Conservation (phyloP, 2,113 vertebrate species). For the Entomyzon cyanotis region DNA sequence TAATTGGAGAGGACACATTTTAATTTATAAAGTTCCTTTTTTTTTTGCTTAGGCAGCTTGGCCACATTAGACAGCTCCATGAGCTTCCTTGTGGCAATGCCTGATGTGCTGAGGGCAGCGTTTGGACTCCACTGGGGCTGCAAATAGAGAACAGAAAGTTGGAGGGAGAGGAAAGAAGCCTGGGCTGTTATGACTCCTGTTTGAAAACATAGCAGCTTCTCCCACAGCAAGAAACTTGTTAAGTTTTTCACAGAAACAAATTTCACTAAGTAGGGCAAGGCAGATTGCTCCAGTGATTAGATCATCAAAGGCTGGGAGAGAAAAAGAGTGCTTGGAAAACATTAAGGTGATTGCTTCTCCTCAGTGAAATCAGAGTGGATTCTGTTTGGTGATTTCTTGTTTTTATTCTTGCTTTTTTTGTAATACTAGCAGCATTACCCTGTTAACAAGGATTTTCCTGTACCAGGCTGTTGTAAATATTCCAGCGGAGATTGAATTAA, state of each 20-base stretch:
- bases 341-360: conserved; percentile 6
- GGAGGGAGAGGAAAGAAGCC: background rate
- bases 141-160: background rate
- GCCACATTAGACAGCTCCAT: background rate
- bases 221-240: background rate
- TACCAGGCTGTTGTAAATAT: background rate
- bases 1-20: background rate
- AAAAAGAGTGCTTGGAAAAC: background rate
- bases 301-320: conserved; percentile 2
- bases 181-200: background rate
- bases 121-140: background rate
- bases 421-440: background rate
- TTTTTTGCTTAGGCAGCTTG: background rate
- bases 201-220: background rate
- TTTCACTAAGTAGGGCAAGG: conserved; percentile 24
- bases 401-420: background rate
- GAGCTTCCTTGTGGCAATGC: background rate
- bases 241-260: background rate
- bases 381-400: background rate
- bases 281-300: conserved; percentile 16
- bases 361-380: background rate
- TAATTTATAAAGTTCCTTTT: background rate
- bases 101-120: background rate
- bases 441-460: background rate
- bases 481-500: background rate